Evolutionary conservation across 2,113 vertebrate species (phyloP), one percentile per base, ranked within the genome.

Genomic region (Amblyornis subalaris): DNA sequence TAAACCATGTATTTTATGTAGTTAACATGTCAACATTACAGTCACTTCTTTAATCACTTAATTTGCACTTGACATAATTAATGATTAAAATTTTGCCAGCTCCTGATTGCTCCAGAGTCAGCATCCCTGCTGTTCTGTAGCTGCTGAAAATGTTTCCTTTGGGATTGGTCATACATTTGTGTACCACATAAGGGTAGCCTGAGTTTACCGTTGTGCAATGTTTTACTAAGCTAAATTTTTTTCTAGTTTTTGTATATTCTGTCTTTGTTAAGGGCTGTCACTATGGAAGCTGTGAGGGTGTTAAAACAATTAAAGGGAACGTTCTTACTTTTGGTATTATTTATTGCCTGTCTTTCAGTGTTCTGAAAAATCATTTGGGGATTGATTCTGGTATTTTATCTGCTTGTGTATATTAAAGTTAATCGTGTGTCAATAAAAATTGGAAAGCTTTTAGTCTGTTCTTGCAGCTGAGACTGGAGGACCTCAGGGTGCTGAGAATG

Each of bases 121-220:
- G 90, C 76, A 51, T 35, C 20, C 58, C 64, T 94, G 53, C 31
- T 92, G 0, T 51, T 40, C 33, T 62, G 36, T 80, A 93, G 75
- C 90, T 87, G 71, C 74, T 72, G 76, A 50, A 54, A 88, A 50
- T 24, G 76, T 58, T 85, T 93, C 14, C 67, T 93, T 85, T 93
- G 69, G 65, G 75, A 51, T 48, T 12, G 79, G 58, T 79, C 5
- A 12, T 53, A 55, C 5, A 4, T 42, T 45, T 82, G 54, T 60
- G 66, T 89, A 57, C 77, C 18, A 4, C 4, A 0, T 79, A 84
- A 90, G n/a, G 67, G 42, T 62, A 54, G 72, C 12, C 22, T 35
- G 64, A 82, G 69, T 74, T 83, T 84, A 61, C 58, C 16, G 13
- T n/a, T 87, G 60, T 93, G 45, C 57, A 78, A 45, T 90, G 62